Evolutionary conservation across 2,797 vertebrate species (phyloP).

Genomic region (Yasuhikotakia modesta): DNA sequence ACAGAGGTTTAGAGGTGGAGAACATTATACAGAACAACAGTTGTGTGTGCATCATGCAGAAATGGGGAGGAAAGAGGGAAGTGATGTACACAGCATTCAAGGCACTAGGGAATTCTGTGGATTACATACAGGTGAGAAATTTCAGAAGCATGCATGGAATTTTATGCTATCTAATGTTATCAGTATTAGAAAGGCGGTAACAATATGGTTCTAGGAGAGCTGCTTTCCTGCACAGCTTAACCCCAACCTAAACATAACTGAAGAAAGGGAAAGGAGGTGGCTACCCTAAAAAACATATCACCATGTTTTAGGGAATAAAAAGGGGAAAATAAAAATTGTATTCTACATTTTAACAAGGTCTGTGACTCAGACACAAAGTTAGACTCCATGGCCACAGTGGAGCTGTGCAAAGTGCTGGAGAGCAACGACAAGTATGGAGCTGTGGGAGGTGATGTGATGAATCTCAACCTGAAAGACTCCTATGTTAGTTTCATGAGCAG

Average conservation of each 20-base stretch:
- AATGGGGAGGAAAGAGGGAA: conserved; percentile 90
- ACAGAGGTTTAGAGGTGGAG: conserved; percentile 76
- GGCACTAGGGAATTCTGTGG: conserved; percentile 82
- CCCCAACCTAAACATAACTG: too few relatives aligned
- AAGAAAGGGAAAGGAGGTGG: too few relatives aligned
- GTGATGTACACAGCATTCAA: conserved; percentile 92
- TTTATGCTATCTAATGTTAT: not conserved
- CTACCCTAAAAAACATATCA: not conserved
- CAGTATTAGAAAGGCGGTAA: too few relatives aligned
- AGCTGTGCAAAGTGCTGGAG: conserved; percentile 86
- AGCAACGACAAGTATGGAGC: conserved; percentile 81
- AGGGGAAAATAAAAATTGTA: not conserved
- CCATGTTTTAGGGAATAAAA: too few relatives aligned
- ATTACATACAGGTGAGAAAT: conserved; percentile 83
- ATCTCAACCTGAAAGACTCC: conserved; percentile 86
- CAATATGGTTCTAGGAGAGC: too few relatives aligned
- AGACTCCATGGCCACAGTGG: conserved; percentile 82
- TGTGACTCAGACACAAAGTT: conserved; percentile 90
- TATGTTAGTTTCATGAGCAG: conserved; percentile 92
- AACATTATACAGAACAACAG: conserved; percentile 76
- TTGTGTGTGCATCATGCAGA: conserved; percentile 89
- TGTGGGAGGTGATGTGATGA: conserved; percentile 88
- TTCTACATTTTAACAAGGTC: conserved; percentile 71
- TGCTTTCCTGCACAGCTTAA: too few relatives aligned
- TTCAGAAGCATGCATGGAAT: too few relatives aligned